Evolutionary conservation across 2,888 invertebrate species (phyloP).

Genomic region (Masnerella sp.): DNA sequence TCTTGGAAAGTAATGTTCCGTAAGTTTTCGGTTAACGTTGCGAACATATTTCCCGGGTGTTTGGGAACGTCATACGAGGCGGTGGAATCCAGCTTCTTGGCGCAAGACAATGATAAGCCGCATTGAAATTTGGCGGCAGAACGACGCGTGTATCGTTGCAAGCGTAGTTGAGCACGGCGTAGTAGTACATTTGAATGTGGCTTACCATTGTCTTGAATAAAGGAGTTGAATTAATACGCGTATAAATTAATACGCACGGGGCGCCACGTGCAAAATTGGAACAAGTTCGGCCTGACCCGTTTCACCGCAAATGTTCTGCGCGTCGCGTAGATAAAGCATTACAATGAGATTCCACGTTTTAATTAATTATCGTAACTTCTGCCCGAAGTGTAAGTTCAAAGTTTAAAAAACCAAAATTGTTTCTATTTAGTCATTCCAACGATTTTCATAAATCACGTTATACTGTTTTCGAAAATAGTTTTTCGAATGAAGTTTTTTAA

Average conservation of each 20-base stretch:
- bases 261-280: constrained; percentile 33
- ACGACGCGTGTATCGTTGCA: constrained; percentile 29
- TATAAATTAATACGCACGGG: constrained; percentile 49
- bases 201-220: constrained; percentile 51
- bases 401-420: too few species aligned
- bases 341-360: too few species aligned
- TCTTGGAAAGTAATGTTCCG: too few species aligned
- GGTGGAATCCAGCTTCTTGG: constrained; percentile 35
- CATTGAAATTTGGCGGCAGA: constrained; percentile 37
- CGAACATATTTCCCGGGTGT: constrained; percentile 36
- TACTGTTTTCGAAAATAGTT: too few species aligned
- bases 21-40: constrained; percentile 20
- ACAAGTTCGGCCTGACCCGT: constrained; percentile 31
- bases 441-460: too few species aligned
- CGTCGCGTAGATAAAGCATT: background rate
- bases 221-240: constrained; percentile 50
- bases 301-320: constrained; percentile 11
- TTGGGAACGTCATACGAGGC: constrained; percentile 24
- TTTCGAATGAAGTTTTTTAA: too few species aligned
- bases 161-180: constrained; percentile 14
- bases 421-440: too few species aligned
- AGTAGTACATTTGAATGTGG: constrained; percentile 39
- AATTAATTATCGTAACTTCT: too few species aligned
- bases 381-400: too few species aligned
- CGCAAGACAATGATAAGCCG: constrained; percentile 45